Base-by-base conservation (phyloP, 2,113 vertebrate species). In the Lamprotornis superbus region DNA sequence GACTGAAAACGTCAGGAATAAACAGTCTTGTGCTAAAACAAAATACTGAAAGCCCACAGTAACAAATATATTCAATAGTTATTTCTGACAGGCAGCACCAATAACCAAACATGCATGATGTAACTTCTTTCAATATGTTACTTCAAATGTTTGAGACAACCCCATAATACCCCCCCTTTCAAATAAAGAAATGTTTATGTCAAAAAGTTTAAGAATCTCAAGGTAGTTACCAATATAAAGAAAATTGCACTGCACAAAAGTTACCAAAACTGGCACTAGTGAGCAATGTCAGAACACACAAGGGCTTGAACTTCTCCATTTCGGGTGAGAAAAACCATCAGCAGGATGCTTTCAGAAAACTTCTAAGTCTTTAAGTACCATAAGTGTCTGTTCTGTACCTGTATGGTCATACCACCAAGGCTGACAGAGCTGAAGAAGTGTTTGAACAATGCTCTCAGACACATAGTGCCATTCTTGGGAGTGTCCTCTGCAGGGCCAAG, bases 391-490 rank as follows among this genome's bases (percentile, higher is more conserved):
- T 78, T 82, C 53, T 68, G 17, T 44, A 64, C 18, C 25, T 76
- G 20, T 27, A 6, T 1, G 3, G 17, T 55, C 47, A 23, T 8
- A 23, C 3, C 17, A 49, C 17, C 55, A 69, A 71, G 13, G 10
- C 30, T 31, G 25, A 13, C 21, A 40, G 47, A 35, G 35, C 9
- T 28, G 33, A 57, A 56, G 50, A 49, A 52, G 10, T 3, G 4
- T 27, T 55, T 47, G 55, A 30, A 27, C n/a, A 69, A 19, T 2
- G 3, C 10, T 47, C n/a, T 55, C 0, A 0, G 7, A 10, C 11
- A 42, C 40, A 35, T 4, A 10, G 30, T 47, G 18, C 27, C 21
- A 69, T 21, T 55, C 40, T 46, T 47, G 30, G 15, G 6, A 10
- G n/a, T 83, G 39, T 53, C 17, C 53, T 19, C 7, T 40, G n/a